Evolutionary conservation across 1,140 invertebrate genomes (phyloP), one percentile per base, ranked within the genome.

Genomic region (Bombus huntii): DNA sequence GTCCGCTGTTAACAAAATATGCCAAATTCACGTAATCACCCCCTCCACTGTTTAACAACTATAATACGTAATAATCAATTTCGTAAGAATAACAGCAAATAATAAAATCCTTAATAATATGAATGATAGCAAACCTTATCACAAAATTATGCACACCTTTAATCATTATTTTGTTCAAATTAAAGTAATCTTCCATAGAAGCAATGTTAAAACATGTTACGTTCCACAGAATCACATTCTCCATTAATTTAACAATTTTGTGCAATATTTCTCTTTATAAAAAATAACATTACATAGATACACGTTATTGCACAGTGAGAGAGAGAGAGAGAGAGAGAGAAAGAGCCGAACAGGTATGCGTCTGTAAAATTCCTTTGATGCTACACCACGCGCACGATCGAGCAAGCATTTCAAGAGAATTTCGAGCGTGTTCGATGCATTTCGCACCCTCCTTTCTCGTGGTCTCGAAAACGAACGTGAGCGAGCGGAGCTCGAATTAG

Each of bases 401-500:
- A 72, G 39, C 53, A 73, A 66, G 42, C 28, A 72, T 86, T 68
- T 86, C 57, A 31, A 5, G 18, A 74, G 81, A 79, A 88, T 87
- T 65, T 62, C 68, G 47, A 66, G 76, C 31, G 70, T 74, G 68
- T 25, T 53, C 59, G 47, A 13, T 31, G 73, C 42, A 12, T 66
- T 75, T 75, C 39, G 59, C 72, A 66, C 72, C 39, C 73, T 34
- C 85, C 18, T 70, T 66, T 88, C 77, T 59, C 66, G 39, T 28
- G 65, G 31, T 25, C 42, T 75, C 34, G 72, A 70, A 74, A 81
- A 82, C 82, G 68, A 87, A 70, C 79, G 31, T 72, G 80, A 70
- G 57, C 79, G 39, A 13, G 74, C 34, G 37, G 76, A 80, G 73
- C 89, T 88, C 86, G 87, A 92, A 93, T 91, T 92, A 92, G 87